Conservation (phyloP, 2,113 vertebrate genomes). For the Eulemur rufifrons region DNA sequence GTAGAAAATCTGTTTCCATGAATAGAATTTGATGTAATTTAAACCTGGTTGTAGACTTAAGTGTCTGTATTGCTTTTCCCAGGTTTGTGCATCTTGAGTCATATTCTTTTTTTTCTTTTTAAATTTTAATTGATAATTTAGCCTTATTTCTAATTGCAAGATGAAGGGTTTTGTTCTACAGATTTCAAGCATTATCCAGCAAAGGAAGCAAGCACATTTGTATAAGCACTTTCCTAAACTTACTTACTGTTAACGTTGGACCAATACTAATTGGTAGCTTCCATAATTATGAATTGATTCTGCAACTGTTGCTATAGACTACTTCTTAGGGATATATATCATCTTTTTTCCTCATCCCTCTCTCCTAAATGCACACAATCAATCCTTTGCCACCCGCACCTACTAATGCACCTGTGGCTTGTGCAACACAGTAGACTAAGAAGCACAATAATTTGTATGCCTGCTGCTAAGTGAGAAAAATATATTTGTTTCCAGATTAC, state of each 20-base stretch:
- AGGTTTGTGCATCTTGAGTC: neutral
- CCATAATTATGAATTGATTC: slow-evolving; percentile 10
- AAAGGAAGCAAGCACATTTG: neutral
- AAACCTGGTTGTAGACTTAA: neutral
- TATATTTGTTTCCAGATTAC: slow-evolving; percentile 3
- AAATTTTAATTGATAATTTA: neutral
- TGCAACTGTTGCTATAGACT: neutral
- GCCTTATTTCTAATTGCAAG: slow-evolving; percentile 24
- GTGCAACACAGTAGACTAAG: neutral
- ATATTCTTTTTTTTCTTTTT: neutral
- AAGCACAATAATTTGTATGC: neutral
- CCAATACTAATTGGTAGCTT: neutral
- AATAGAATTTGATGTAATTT: neutral
- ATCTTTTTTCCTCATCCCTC: neutral
- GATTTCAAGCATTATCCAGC: neutral
- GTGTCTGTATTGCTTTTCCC: neutral
- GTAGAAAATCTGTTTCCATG: neutral
- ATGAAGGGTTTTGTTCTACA: slow-evolving; percentile 28
- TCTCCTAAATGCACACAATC: neutral
- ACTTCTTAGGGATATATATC: neutral
- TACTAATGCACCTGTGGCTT: neutral
- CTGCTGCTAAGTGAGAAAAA: slow-evolving; percentile 34
- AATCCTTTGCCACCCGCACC: neutral
- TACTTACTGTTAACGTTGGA: neutral
- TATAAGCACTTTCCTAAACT: neutral